These are phyloP conservation scores for Mesorhabditis belari DNA, from an alignment of 2,888 invertebrate species.

Conservation along the genomic window DNA sequence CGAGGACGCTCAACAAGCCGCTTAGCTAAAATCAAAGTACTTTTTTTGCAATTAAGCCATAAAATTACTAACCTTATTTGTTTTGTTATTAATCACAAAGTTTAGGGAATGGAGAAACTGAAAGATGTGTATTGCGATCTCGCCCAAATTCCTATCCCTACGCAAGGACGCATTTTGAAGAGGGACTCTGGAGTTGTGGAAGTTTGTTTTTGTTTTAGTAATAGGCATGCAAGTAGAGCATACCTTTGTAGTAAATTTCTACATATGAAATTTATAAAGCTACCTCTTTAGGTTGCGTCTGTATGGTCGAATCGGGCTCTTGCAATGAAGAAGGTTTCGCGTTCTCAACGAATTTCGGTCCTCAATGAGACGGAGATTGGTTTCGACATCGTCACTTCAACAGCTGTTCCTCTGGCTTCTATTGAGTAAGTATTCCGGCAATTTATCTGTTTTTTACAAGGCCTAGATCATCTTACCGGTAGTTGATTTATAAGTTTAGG, in stretches of 20 bases:
- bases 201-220: background rate
- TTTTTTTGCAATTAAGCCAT: too few species aligned
- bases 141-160: constrained; percentile 30
- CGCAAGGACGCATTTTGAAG: constrained; percentile 23
- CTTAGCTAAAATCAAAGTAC: too few species aligned
- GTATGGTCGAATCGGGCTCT: constrained; percentile 40
- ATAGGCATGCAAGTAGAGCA: background rate
- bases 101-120: constrained; percentile 21
- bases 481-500: constrained; percentile 14
- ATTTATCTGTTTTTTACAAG: background rate
- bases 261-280: constrained; percentile 2
- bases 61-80: too few species aligned
- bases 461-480: background rate
- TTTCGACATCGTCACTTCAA: constrained; percentile 15
- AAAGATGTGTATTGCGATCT: constrained; percentile 38
- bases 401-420: constrained; percentile 25
- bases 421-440: constrained; percentile 19
- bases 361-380: constrained; percentile 16
- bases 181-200: background rate
- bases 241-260: background rate
- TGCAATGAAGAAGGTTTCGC: constrained; percentile 28
- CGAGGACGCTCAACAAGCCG: too few species aligned
- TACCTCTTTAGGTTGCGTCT: constrained; percentile 22
- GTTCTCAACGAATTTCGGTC: constrained; percentile 18
- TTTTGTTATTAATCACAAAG: background rate